Percentiles rank a stretch among this genome's conserved stretches.
Conservation (phyloP, 2,888 invertebrate genomes). For the Lepidonotus clava region DNA sequence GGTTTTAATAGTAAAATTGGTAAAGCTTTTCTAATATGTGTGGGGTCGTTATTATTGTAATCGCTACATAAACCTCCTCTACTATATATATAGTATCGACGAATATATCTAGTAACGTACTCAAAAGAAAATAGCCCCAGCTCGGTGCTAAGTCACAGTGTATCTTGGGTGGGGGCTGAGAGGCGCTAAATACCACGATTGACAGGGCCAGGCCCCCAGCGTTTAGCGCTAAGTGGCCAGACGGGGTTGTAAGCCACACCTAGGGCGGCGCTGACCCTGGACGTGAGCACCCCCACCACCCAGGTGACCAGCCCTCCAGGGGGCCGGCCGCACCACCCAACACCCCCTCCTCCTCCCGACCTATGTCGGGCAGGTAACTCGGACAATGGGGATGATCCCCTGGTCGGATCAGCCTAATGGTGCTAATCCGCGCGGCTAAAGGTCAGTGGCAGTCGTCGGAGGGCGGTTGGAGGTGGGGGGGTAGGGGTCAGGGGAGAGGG, state of each 20-base stretch:
- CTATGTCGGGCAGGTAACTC: slow-evolving; percentile 30
- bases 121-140: no score
- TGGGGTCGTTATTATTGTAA: no score
- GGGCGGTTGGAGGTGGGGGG: not conserved
- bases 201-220: slow-evolving; percentile 38
- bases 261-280: not conserved
- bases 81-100: no score
- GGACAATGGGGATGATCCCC: slow-evolving; percentile 37
- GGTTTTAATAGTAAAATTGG: not conserved
- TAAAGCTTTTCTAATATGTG: not conserved
- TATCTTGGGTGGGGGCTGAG: no score
- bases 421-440: slow-evolving; percentile 41
- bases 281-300: not conserved
- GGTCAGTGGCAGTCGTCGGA: not conserved
- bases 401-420: slow-evolving; percentile 32
- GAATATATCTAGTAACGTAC: no score
- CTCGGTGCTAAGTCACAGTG: no score
- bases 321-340: not conserved
- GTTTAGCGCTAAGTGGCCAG: slow-evolving; percentile 41
- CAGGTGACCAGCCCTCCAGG: not conserved
- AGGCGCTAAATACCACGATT: slow-evolving; percentile 16
- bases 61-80: no score
- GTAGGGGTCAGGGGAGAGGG: not conserved
- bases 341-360: not conserved
- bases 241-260: slow-evolving; percentile 46